Evolutionary conservation across 2,888 invertebrate genomes (phyloP).

Genomic region (Agrotis exclamationis): DNA sequence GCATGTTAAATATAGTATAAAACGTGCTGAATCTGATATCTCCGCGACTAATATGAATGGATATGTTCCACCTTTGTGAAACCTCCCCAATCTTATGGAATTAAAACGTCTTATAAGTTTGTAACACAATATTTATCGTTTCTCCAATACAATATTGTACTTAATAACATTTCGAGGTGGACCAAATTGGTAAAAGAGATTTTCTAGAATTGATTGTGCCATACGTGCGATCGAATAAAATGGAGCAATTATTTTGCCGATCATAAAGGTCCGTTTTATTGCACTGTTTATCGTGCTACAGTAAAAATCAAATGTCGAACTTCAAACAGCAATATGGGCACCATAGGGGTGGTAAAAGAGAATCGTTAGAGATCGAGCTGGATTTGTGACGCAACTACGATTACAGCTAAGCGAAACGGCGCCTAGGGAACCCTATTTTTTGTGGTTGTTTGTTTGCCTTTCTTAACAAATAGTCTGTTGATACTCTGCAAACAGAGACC

Average conservation of each 20-base stretch:
- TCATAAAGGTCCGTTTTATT: slow-evolving; percentile 53
- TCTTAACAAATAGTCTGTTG: slow-evolving; percentile 36
- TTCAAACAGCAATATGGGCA: slow-evolving; percentile 39
- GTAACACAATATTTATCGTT: slow-evolving; percentile 9
- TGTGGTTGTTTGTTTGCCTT: slow-evolving; percentile 7
- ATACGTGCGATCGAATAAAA: slow-evolving; percentile 55
- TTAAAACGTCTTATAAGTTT: neutral
- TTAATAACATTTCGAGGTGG: slow-evolving; percentile 19
- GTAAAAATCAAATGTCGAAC: slow-evolving; percentile 52
- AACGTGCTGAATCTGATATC: neutral
- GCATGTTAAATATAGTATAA: neutral
- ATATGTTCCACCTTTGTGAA: neutral
- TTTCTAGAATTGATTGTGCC: slow-evolving; percentile 49
- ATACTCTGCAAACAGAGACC: slow-evolving; percentile 20
- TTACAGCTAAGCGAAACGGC: slow-evolving; percentile 23
- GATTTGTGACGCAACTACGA: slow-evolving; percentile 48
- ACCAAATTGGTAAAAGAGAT: slow-evolving; percentile 33
- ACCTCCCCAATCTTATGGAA: neutral
- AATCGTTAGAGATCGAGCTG: slow-evolving; percentile 15
- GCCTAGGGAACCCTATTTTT: slow-evolving; percentile 21
- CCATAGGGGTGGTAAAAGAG: slow-evolving; percentile 24
- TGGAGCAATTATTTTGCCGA: slow-evolving; percentile 54
- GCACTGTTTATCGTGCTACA: slow-evolving; percentile 55
- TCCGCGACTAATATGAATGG: too few relatives aligned
- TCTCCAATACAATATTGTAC: neutral